Evolutionary conservation across 2,888 invertebrate species (phyloP).

Genomic region (Epinotia bilunana): DNA sequence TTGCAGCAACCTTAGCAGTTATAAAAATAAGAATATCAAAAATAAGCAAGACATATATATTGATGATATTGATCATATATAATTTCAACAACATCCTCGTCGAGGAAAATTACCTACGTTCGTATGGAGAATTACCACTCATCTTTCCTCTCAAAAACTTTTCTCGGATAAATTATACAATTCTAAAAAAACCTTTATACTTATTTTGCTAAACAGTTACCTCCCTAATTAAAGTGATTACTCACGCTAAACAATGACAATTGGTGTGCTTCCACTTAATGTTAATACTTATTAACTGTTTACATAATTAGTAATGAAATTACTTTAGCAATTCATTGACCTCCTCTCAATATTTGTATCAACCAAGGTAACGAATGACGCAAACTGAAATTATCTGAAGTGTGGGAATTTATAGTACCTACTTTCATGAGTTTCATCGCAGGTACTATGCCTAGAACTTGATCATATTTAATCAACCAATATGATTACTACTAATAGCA

Average conservation of each 20-base stretch:
- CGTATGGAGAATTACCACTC: too few relatives aligned
- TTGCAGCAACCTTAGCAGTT: too few relatives aligned
- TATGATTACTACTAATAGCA: too few relatives aligned
- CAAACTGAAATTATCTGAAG: background rate
- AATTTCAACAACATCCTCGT: too few relatives aligned
- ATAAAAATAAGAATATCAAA: too few relatives aligned
- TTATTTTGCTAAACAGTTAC: background rate
- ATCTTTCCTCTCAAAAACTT: too few relatives aligned
- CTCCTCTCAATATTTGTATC: background rate
- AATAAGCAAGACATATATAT: too few relatives aligned
- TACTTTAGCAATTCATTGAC: background rate
- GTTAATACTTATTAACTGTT: background rate
- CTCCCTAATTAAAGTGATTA: background rate
- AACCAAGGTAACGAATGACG: constrained; percentile 15
- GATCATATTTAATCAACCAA: too few relatives aligned
- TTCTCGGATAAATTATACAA: too few relatives aligned
- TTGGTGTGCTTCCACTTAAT: background rate
- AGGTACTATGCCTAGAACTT: background rate
- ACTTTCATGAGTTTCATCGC: background rate
- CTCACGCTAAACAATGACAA: background rate
- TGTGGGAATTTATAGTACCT: background rate
- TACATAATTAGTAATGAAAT: constrained; percentile 9
- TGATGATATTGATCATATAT: too few relatives aligned
- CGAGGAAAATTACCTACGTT: too few relatives aligned
- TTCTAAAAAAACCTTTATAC: background rate